Evolutionary conservation across 2,888 invertebrate genomes (phyloP).

Genomic region (Ichneumoninae sp.): DNA sequence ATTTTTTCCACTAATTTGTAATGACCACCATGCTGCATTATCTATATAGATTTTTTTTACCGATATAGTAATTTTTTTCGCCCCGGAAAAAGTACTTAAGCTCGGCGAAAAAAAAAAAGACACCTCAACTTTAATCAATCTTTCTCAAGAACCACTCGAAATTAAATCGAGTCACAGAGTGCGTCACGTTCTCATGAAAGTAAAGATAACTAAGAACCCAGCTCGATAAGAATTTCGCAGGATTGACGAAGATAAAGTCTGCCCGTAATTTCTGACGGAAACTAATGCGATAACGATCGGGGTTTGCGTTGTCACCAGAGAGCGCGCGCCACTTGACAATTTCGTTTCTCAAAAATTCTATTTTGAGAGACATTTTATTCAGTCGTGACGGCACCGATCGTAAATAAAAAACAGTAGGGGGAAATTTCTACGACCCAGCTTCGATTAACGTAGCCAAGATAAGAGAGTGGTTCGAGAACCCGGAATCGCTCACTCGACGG

Average conservation of each 20-base stretch:
- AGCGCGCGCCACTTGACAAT: neutral
- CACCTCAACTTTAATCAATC: neutral
- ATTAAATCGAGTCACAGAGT: neutral
- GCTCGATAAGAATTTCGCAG: neutral
- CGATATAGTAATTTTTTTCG: too few species aligned
- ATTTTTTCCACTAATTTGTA: too few species aligned
- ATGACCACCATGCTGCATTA: too few species aligned
- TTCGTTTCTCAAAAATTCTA: neutral
- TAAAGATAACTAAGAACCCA: neutral
- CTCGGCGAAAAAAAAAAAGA: too few species aligned
- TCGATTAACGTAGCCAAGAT: neutral
- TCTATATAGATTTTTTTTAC: too few species aligned
- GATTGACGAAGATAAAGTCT: neutral
- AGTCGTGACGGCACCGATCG: neutral
- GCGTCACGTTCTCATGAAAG: neutral
- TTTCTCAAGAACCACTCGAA: neutral
- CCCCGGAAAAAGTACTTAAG: too few species aligned
- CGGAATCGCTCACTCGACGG: slow-evolving; percentile 3
- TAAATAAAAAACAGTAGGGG: neutral
- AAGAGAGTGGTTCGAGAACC: neutral
- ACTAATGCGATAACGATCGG: slow-evolving; percentile 22
- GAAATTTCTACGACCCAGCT: neutral
- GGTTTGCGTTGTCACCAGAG: too few species aligned
- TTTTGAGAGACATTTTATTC: neutral
- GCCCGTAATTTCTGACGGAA: neutral